Base-by-base conservation (phyloP, 2,113 vertebrate genomes). In the Platichthys flesus region DNA sequence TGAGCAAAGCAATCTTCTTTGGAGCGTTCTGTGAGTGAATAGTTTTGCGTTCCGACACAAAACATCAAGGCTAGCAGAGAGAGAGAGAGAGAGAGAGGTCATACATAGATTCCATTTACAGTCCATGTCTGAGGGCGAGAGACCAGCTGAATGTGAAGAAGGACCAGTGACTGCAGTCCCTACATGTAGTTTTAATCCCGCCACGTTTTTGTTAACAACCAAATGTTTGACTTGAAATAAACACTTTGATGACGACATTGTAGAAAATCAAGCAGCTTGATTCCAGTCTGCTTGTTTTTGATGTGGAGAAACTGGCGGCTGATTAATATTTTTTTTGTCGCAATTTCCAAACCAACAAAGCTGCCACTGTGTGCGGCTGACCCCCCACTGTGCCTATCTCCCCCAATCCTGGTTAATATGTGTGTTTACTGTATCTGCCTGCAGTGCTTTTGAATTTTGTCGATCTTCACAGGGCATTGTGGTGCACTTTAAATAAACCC, bases 401-500 rank as follows among this genome's bases (percentile, higher is more conserved):
- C 66, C 4, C 72, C 69, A 60, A 69, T 85, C 81, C 66, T 52
- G 69, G 78, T 76, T 79, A 86, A 85, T 83, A 72, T 82, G 82
- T 87, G 86, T 90, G 85, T 88, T 89, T 88, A 45, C 40, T 5
- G 61, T 45, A 85, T 88, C 80, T 71, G 54, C 86, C 87, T 79
- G 57, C n/a, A 45, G 35, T 3, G 52, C 79, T 15, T 71, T 82
- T 67, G 78, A 75, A 77, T 84, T 31, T 85, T 84, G 78, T 75
- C 84, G 81, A 89, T 90, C 80, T 65, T 78, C 67, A 63, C 26
- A 62, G 67, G 21, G 54, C 59, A n/a, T 66, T 26, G 35, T 47
- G 75, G 67, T 18, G 16, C 56, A 62, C 28, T 76, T 83, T 71
- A 79, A 86, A 83, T n/a, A 72, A 45, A 55, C 42, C 24, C 40